Evolutionary conservation across 2,888 invertebrate genomes (phyloP).

Genomic region (Agrotis ipsilon): DNA sequence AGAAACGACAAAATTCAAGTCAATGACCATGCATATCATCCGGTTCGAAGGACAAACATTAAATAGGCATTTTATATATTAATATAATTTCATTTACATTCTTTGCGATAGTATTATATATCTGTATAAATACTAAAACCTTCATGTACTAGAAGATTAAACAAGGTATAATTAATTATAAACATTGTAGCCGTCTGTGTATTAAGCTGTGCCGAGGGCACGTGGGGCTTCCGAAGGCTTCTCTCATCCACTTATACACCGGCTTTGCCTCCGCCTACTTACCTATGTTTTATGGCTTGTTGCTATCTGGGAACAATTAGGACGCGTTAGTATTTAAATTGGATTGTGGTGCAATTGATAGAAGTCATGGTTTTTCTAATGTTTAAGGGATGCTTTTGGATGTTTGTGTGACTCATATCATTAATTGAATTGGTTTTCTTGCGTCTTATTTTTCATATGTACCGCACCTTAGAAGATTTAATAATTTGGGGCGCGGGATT

Average conservation of each 20-base stretch:
- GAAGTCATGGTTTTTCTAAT: background rate
- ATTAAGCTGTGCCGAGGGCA: conserved; percentile 69
- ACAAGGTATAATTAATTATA: conserved; percentile 70
- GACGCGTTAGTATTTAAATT: conserved; percentile 48
- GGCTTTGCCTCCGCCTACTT: conserved; percentile 70
- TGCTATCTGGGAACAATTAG: conserved; percentile 61
- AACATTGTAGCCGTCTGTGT: conserved; percentile 64
- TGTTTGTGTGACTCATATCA: background rate
- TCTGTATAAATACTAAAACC: background rate
- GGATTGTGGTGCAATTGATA: conserved; percentile 53
- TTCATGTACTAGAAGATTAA: conserved; percentile 54
- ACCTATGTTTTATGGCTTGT: conserved; percentile 73
- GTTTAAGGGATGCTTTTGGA: too few species aligned
- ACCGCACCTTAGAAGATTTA: too few species aligned
- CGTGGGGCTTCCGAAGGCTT: conserved; percentile 75
- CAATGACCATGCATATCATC: background rate
- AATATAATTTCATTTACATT: background rate
- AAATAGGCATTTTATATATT: background rate
- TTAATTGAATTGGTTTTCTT: too few species aligned
- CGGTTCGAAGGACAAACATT: conserved; percentile 19
- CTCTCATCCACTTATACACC: conserved; percentile 74
- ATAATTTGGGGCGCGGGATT: too few species aligned
- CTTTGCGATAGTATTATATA: background rate
- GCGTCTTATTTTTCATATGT: too few species aligned
- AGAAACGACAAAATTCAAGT: too few species aligned